Percentiles rank a stretch among this genome's conserved stretches.
phyloP scores from a whole-genome alignment of 2,113 vertebrate species.

The Lasiurus cinereus region DNA sequence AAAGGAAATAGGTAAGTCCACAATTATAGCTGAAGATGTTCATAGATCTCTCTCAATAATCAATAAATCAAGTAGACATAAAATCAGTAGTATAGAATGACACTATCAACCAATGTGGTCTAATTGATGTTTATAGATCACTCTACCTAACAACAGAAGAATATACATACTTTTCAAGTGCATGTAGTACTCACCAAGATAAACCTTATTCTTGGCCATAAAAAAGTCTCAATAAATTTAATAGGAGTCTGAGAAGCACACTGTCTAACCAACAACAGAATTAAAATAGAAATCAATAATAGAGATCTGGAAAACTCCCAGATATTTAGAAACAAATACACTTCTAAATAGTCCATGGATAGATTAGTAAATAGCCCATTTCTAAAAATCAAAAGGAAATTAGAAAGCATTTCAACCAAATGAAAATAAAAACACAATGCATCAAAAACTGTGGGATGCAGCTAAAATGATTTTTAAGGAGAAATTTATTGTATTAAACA shows the following conservation, averaged over 20 bases:
- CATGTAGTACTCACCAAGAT: neutral
- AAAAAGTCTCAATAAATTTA: slow-evolving; percentile 32
- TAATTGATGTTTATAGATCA: neutral
- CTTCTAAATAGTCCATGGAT: neutral
- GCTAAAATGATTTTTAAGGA: neutral
- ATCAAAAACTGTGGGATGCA: neutral
- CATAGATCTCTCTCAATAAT: neutral
- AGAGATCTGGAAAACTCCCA: neutral
- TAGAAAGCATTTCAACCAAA: neutral
- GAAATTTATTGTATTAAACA: neutral
- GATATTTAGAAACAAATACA: slow-evolving; percentile 14
- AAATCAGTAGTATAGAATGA: neutral
- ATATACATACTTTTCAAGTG: neutral
- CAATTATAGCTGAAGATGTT: neutral
- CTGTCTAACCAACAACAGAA: slow-evolving; percentile 14
- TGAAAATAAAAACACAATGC: slow-evolving; percentile 41
- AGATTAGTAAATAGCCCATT: neutral
- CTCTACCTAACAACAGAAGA: neutral
- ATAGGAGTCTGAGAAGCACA: neutral
- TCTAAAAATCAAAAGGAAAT: slow-evolving; percentile 48
- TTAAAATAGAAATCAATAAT: slow-evolving; percentile 19
- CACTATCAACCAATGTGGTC: neutral
- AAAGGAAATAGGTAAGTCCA: neutral
- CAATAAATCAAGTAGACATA: neutral
- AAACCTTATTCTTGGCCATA: neutral